Conservation (phyloP, 2,888 invertebrate species). For the Polietes domitor region DNA sequence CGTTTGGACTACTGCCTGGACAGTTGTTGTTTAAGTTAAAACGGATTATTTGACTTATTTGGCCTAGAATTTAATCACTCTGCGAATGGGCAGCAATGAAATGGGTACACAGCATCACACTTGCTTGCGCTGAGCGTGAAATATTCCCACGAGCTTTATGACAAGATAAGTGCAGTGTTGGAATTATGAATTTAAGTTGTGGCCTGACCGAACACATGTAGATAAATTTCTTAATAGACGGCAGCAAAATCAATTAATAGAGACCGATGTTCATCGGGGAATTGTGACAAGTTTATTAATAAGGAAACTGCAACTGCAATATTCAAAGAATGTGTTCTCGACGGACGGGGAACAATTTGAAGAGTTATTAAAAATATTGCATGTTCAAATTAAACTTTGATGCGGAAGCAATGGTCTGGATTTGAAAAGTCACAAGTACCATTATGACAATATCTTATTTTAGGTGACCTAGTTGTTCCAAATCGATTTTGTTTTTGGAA, state of each 20-base stretch:
- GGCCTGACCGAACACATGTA: background rate
- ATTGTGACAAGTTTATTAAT: background rate
- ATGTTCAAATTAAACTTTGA: no score
- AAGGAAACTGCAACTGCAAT: background rate
- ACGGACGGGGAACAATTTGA: no score
- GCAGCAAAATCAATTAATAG: background rate
- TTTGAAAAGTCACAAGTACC: no score
- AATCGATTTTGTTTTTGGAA: no score
- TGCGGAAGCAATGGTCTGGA: no score
- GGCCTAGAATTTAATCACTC: slow-evolving; percentile 35
- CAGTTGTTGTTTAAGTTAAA: background rate
- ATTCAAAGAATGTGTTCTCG: no score
- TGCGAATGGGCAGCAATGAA: background rate
- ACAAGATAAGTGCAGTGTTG: background rate
- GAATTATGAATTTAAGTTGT: no score
- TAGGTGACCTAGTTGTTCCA: no score
- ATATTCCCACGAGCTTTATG: slow-evolving; percentile 38
- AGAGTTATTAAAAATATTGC: background rate
- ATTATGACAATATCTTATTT: no score
- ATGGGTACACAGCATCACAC: slow-evolving; percentile 15
- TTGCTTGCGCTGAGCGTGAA: background rate
- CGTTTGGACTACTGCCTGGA: background rate
- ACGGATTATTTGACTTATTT: slow-evolving; percentile 28
- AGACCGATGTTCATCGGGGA: background rate
- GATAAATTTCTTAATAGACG: background rate